phyloP scores from a whole-genome alignment of 1,140 invertebrate genomes.

The Zeugodacus cucurbitae region DNA sequence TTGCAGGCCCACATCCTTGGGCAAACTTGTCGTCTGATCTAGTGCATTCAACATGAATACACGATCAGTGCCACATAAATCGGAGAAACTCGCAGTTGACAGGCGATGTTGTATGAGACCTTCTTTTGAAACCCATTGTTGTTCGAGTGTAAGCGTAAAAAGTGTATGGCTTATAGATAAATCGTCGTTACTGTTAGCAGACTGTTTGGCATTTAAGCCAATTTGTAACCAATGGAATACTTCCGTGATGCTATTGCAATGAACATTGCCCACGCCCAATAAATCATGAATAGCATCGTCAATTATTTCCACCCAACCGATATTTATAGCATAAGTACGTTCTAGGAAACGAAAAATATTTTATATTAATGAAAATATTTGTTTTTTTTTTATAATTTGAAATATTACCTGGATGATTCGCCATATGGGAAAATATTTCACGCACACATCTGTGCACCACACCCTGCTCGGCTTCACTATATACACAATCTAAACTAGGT shows the following conservation, averaged over 20 bases:
- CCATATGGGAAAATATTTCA: constrained; percentile 77
- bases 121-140: constrained; percentile 72
- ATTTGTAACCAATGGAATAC: constrained; percentile 70
- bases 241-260: constrained; percentile 69
- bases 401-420: constrained; percentile 65
- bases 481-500: constrained; percentile 75
- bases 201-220: constrained; percentile 64
- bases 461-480: constrained; percentile 79
- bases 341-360: constrained; percentile 54
- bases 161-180: constrained; percentile 68
- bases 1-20: constrained; percentile 69
- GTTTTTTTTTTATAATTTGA: constrained; percentile 39
- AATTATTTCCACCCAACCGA: constrained; percentile 75
- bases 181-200: neutral
- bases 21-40: constrained; percentile 65
- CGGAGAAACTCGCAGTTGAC: constrained; percentile 77
- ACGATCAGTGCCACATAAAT: constrained; percentile 73
- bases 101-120: constrained; percentile 68
- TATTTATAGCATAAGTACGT: constrained; percentile 71
- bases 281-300: constrained; percentile 70
- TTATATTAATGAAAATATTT: neutral
- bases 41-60: constrained; percentile 61
- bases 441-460: constrained; percentile 80
- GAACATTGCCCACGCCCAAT: constrained; percentile 69
- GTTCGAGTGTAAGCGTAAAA: constrained; percentile 76